Evolutionary conservation across 2,797 vertebrate species (phyloP).

Genomic region (Mus minutoides): DNA sequence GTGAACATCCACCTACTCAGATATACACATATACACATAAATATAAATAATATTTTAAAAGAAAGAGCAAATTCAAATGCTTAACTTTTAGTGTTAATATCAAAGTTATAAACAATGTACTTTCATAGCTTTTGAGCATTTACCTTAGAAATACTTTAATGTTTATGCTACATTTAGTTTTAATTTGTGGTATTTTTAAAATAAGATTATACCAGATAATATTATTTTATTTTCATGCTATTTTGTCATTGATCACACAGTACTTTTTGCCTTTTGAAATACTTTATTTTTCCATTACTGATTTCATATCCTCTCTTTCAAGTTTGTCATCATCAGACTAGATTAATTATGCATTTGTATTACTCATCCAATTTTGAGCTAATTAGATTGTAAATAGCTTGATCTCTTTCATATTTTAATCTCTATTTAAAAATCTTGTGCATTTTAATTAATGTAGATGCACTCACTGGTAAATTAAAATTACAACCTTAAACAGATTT

Average conservation of each 20-base stretch:
- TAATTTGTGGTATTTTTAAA: not conserved
- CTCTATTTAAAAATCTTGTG: conserved; percentile 85
- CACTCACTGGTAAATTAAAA: conserved; percentile 86
- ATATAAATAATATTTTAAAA: not conserved
- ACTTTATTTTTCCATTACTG: conserved; percentile 74
- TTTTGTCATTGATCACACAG: conserved; percentile 6
- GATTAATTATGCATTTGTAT: conserved; percentile 83
- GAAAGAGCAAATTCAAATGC: not conserved
- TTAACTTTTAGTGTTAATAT: not conserved
- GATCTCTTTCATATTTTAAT: conserved; percentile 87
- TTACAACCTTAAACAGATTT: conserved; percentile 66
- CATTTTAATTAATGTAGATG: conserved; percentile 87
- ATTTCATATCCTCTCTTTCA: conserved; percentile 76
- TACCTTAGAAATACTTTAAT: not conserved
- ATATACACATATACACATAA: not conserved
- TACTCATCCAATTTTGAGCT: conserved; percentile 84
- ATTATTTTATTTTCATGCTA: not conserved
- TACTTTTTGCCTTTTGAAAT: conserved; percentile 43
- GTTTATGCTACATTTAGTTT: not conserved
- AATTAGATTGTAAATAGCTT: conserved; percentile 87
- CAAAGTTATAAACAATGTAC: not conserved
- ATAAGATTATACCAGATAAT: not conserved
- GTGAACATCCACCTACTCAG: not conserved
- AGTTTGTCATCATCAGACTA: conserved; percentile 72
- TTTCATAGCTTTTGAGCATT: not conserved